phyloP scores from a whole-genome alignment of 1,140 invertebrate species.

The Ceratitis capitata region DNA sequence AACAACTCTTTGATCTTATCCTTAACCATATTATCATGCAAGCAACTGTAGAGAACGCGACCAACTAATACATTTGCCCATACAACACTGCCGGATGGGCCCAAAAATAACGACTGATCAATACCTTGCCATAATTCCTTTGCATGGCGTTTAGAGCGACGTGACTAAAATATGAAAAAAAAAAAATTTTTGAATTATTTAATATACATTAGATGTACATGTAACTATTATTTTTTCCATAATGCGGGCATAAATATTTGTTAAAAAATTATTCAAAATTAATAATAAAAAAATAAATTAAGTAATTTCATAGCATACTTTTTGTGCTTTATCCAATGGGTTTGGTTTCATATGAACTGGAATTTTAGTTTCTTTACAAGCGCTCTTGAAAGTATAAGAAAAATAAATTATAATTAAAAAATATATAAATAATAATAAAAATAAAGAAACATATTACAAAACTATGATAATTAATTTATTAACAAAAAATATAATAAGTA shows the following conservation, averaged over 20 bases:
- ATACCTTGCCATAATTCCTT: constrained; percentile 64
- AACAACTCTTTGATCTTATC: constrained; percentile 78
- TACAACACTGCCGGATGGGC: constrained; percentile 63
- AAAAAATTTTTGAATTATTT: neutral
- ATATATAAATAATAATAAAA: constrained; percentile 40
- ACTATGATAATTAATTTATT: neutral
- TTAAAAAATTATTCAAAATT: neutral
- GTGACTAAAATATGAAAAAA: constrained; percentile 45
- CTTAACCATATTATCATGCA: constrained; percentile 73
- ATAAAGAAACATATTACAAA: neutral
- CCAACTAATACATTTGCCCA: constrained; percentile 83
- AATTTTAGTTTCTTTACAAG: constrained; percentile 55
- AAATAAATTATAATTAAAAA: constrained; percentile 46
- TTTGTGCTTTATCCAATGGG: constrained; percentile 41
- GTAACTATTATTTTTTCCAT: neutral
- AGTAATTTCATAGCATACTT: constrained; percentile 52
- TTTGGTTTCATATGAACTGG: constrained; percentile 49
- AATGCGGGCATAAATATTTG: neutral
- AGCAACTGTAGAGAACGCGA: constrained; percentile 81
- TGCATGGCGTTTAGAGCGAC: constrained; percentile 58
- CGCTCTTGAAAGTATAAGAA: constrained; percentile 51
- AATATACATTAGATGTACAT: neutral
- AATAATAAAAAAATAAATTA: constrained; percentile 11
- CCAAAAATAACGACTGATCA: constrained; percentile 60
- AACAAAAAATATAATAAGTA: too few relatives aligned